These are phyloP conservation scores for Diachasmimorpha longicaudata DNA, from an alignment of 1,140 invertebrate species.

Conservation along the genomic window DNA sequence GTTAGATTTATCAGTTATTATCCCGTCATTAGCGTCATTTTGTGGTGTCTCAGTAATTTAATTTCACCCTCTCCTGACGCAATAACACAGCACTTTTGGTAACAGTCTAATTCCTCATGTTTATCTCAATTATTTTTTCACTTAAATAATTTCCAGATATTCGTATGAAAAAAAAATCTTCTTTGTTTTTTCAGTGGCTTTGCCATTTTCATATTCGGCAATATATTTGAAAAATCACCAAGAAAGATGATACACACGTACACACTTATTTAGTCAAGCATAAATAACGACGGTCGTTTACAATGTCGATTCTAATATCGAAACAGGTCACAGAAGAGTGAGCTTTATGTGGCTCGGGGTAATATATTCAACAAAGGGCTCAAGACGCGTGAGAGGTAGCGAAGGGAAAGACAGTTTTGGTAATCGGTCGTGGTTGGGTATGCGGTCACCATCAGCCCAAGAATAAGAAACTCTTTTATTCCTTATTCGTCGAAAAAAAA, in stretches of 20 bases:
- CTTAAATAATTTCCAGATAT: no score
- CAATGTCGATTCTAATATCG: neutral
- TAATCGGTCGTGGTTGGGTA: conserved; percentile 45
- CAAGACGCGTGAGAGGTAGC: conserved; percentile 50
- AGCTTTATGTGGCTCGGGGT: neutral
- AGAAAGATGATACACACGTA: neutral
- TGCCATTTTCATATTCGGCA: neutral
- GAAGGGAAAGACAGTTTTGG: conserved; percentile 51
- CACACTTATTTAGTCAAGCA: neutral
- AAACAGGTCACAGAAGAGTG: neutral
- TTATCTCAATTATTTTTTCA: no score
- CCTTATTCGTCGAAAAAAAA: neutral
- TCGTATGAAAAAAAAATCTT: no score
- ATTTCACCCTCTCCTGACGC: no score
- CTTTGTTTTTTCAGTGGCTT: neutral
- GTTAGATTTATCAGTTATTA: neutral
- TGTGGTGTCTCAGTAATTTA: no score
- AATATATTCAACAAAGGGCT: conserved; percentile 28
- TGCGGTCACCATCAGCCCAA: conserved; percentile 15
- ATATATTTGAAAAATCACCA: neutral
- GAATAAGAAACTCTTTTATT: neutral
- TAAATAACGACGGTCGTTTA: neutral
- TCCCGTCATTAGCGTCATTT: no score
- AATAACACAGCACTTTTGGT: no score
- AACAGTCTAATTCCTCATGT: no score